Evolutionary conservation across 35 echinoderm and acorn worm species (phyloP), one percentile per base, ranked within the genome.

Genomic region (Ophiothrix spiculata): DNA sequence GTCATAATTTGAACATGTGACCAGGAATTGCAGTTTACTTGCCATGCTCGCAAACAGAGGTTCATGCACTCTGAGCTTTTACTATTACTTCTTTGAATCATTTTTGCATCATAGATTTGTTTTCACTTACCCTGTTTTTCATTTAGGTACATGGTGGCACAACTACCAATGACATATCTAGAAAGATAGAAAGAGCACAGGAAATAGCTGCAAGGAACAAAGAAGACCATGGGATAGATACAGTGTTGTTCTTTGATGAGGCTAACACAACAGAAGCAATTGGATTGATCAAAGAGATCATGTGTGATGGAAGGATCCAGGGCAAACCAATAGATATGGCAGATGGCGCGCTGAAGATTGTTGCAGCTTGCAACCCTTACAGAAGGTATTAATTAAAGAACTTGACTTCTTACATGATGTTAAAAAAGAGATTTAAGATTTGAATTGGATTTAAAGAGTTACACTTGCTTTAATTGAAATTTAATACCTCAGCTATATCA

Each of bases 221-320:
- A 36, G 4, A 46, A 31, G 21, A 56, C 0, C 46, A 84, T 69
- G 32, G 60, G 32, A 36, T 84, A n/a, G 80, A 82, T 31, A 82
- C 80, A 31, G 39, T 82, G 10, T 39, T 82, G 37, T 82, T 82
- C 33, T 84, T 84, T 64, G 81, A 84, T 40, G 81, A 84, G 37
- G 81, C 81, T 23, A 84, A 84, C 32, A 84, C 81, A 16, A 85
- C 83, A 1, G 60, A 85, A 39, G 83, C 63, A n/a, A 85, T 85
- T 75, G 83, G 83, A 4, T 31, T 84, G 4, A 84, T 84, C 34
- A 84, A 84, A 28, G 81, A 84, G 37, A 64, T 84, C 41, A 41
- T 82, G 38, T 37, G 42, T 82, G 80, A 82, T 41, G 80, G 37
- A 40, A 82, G 42, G 28, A 46, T 56, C 25, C 56, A 41, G 4